phyloP scores from a whole-genome alignment of 1,140 invertebrate genomes.

The Helicoverpa armigera region DNA sequence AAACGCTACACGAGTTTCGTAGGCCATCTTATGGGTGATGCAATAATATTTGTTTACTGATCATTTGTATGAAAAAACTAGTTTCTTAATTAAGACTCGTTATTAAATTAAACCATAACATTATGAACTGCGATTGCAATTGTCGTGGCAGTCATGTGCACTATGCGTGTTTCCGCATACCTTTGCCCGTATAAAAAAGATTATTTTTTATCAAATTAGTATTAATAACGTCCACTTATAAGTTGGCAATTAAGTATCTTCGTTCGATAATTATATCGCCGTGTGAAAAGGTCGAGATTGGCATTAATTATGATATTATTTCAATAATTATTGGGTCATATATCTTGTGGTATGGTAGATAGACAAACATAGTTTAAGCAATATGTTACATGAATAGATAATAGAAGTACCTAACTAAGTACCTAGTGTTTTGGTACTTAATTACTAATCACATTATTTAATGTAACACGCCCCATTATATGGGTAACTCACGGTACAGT shows the following conservation, averaged over 20 bases:
- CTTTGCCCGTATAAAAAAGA: slow-evolving; percentile 1
- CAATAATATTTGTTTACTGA: too few species aligned
- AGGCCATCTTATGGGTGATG: not conserved
- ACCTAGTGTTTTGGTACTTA: too few species aligned
- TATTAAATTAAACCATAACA: not conserved
- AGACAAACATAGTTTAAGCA: not conserved
- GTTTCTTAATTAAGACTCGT: not conserved
- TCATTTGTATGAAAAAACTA: not conserved
- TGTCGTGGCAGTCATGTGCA: not conserved
- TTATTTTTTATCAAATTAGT: slow-evolving; percentile 32
- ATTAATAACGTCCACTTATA: slow-evolving; percentile 3
- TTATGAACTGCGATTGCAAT: not conserved
- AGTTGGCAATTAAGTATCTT: slow-evolving; percentile 23
- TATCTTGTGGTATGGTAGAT: slow-evolving; percentile 20
- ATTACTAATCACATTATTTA: too few species aligned
- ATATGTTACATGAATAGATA: too few species aligned
- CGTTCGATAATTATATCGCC: slow-evolving; percentile 36
- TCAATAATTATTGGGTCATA: slow-evolving; percentile 32
- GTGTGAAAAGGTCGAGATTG: slow-evolving; percentile 38
- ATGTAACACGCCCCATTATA: too few species aligned
- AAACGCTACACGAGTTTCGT: not conserved
- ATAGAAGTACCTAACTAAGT: too few species aligned
- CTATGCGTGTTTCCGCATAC: slow-evolving; percentile 15
- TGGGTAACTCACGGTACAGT: too few species aligned
- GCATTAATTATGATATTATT: slow-evolving; percentile 38